Base-by-base conservation (phyloP, 2,797 vertebrate genomes). In the Eulemur mongoz region DNA sequence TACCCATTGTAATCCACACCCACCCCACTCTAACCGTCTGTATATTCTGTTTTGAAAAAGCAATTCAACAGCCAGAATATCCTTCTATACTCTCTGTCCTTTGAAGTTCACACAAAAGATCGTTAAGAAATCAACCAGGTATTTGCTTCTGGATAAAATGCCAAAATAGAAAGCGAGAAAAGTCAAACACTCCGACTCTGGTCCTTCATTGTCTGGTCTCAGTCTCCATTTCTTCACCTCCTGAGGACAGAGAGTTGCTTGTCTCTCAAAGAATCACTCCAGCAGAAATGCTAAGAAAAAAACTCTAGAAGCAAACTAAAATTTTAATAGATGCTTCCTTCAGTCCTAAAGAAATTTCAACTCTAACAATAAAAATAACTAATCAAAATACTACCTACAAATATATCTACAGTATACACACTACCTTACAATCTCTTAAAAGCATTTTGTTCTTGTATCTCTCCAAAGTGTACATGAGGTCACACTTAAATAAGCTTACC, bases 291-390 rank as follows among this genome's bases (percentile, higher is more conserved):
- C 32, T 38, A 59, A 35, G 4, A 85, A 38, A 38, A 38, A 38
- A 38, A 38, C 35, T 63, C 48, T 3, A 73, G 32, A 12, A 40
- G 14, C 35, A 84, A 80, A 45, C 25, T 84, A 63, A 69, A 92
- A 13, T 45, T 93, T 54, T 67, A 87, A 67, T 32, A 45, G 23
- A 57, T 93, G 70, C 4, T 80, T 91, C 32, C 1, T 54, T 91
- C 20, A 45, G n/a, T 7, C 2, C 20, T 10, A 73, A 79, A 73
- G 9, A 81, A 89, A 8, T 52, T 87, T 50, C 45, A 80, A 65
- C 54, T 52, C 50, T 69, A 89, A 91, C 30, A 30, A 87, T 43
- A 84, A 94, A 94, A 84, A 84, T 63, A 79, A 65, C 61, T 65
- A 32, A 98, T 59, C 22, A 70, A 91, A 78, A 81, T 10, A 54